phyloP scores from a whole-genome alignment of 2,888 invertebrate genomes.

The Raillietiella orientalis region DNA sequence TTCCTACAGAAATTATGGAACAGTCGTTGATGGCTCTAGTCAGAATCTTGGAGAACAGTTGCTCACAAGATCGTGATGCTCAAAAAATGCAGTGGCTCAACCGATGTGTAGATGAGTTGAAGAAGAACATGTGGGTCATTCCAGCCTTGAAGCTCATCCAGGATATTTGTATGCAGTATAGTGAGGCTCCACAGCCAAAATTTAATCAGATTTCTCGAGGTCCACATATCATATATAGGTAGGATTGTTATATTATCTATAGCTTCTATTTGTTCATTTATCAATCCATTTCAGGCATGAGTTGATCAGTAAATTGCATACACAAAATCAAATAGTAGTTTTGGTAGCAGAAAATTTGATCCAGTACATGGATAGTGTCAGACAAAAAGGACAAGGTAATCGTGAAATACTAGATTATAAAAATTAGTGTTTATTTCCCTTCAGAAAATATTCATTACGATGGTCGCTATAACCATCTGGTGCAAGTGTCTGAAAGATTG shows the following conservation, averaged over 20 bases:
- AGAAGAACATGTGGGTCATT: conserved; percentile 46
- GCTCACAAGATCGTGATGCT: conserved; percentile 74
- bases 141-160: conserved; percentile 81
- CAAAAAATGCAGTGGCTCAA: conserved; percentile 86
- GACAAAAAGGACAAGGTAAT: conserved; percentile 18
- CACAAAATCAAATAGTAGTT: conserved; percentile 67
- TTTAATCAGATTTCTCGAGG: neutral
- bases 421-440: no score
- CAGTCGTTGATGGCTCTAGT: conserved; percentile 79
- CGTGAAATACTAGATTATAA: neutral
- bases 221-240: neutral
- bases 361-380: conserved; percentile 56
- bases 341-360: conserved; percentile 73
- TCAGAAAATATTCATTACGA: conserved; percentile 23
- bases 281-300: conserved; percentile 20
- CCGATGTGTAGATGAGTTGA: conserved; percentile 80
- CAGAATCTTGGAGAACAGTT: conserved; percentile 88
- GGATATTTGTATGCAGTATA: conserved; percentile 72
- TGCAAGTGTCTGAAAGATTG: conserved; percentile 73
- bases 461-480: conserved; percentile 58
- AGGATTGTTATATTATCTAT: conserved; percentile 4
- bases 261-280: conserved; percentile 4
- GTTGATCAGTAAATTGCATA: conserved; percentile 64
- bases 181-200: conserved; percentile 27
- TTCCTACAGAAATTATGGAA: conserved; percentile 87